phyloP scores from a whole-genome alignment of 2,113 vertebrate species.

The Strix aluco region DNA sequence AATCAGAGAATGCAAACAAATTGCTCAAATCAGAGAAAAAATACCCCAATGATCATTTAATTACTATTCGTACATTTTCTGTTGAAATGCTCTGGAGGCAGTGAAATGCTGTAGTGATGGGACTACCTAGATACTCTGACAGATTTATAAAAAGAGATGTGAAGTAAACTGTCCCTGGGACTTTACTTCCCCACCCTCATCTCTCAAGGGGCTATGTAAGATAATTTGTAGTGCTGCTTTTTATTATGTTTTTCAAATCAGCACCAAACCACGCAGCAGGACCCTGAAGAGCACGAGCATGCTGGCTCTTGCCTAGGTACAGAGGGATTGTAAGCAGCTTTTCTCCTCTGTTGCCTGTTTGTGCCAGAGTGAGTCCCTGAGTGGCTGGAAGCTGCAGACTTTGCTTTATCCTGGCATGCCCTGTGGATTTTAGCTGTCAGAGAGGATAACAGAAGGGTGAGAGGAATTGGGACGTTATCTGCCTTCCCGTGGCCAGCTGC shows the following conservation, averaged over 20 bases:
- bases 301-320: background rate
- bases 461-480: background rate
- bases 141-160: background rate
- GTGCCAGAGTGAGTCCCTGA: background rate
- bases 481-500: background rate
- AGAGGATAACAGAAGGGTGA: background rate
- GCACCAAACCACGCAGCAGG: background rate
- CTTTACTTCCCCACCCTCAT: background rate
- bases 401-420: background rate
- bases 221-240: background rate
- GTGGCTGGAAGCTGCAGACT: background rate
- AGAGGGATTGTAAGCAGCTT: background rate
- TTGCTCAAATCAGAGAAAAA: background rate
- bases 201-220: background rate
- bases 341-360: background rate
- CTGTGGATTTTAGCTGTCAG: background rate
- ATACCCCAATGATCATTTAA: background rate
- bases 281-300: fast-evolving
- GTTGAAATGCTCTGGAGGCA: background rate
- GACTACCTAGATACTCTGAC: background rate
- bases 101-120: background rate
- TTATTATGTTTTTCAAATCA: background rate
- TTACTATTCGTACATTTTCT: background rate
- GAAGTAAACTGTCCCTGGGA: background rate
- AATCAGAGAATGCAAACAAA: background rate